phyloP scores from a whole-genome alignment of 2,113 vertebrate genomes.

The Esox niger region DNA sequence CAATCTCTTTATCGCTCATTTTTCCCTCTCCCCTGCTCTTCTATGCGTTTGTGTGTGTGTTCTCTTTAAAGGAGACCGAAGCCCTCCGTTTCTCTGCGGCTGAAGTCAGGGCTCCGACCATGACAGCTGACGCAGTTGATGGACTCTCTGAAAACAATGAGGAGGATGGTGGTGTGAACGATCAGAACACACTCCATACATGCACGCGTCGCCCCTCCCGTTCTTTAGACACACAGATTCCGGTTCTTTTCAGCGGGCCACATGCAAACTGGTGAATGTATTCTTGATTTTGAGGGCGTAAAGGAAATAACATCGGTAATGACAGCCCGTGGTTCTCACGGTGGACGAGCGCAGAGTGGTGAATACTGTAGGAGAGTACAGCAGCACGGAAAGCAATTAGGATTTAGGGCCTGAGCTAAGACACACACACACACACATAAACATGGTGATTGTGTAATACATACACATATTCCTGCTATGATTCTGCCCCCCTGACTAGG shows the following conservation, averaged over 20 bases:
- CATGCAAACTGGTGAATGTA: constrained; percentile 11
- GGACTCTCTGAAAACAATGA: neutral
- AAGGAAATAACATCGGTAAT: constrained; percentile 48
- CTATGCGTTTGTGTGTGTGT: too few species aligned
- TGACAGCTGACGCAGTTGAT: neutral
- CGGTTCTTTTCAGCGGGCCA: constrained; percentile 14
- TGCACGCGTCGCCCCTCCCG: neutral
- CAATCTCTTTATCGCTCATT: neutral
- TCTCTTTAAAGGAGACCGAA: neutral
- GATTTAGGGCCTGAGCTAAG: constrained; percentile 30
- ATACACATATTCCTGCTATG: neutral
- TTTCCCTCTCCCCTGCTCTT: too few species aligned
- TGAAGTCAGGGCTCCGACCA: neutral
- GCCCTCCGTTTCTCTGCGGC: neutral
- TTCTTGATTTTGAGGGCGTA: constrained; percentile 35
- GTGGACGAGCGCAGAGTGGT: neutral
- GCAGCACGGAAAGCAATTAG: constrained; percentile 36
- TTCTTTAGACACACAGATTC: neutral
- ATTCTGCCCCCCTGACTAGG: too few species aligned
- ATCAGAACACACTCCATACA: neutral
- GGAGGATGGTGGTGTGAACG: neutral
- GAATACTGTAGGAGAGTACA: constrained; percentile 28
- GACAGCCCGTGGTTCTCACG: constrained; percentile 36
- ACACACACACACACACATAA: constrained; percentile 2
- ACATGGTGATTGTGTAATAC: too few species aligned